Base-by-base conservation (phyloP, 2,113 vertebrate genomes). In the Panthera tigris region DNA sequence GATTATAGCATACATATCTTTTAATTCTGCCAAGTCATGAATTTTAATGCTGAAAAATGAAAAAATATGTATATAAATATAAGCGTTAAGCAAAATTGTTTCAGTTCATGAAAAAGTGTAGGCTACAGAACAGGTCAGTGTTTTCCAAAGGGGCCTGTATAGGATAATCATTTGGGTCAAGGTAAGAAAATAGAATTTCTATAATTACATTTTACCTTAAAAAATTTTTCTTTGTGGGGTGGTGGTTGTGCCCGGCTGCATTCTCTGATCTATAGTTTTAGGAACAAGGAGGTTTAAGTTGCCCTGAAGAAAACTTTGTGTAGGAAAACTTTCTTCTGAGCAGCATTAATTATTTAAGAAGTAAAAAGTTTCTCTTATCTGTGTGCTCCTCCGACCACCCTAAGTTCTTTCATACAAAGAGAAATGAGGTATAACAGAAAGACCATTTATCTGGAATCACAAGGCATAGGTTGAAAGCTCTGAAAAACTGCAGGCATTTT, bases 1-100 rank as follows among this genome's bases (percentile, higher is more conserved):
- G 98, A 99, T 99, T 86, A 99, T 99, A 82, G 99, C 99, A 98
- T 99, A 99, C 98, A 99, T 99, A 95, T 99, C 99, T 97, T 99
- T 99, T 90, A 99, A 98, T 95, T 99, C 99, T 94, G 99, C 99
- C 98, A 99, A 98, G 94, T 99, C 99, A 76, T 99, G 99, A 97
- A 99, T 99, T 99, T 99, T 99, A 96, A 99, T 99, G 97, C 99
- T 99, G 98, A 80, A 99, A 98, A 71, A 97, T 79, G 98, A 98
- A 96, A 97, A 86, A 93, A 9, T 0, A 21, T 31, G 7, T 83
- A 79, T 73, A 82, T 39, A 57, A 90, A 94, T 21, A 80, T 29
- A 16, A 78, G 8, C 14, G 7, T 68, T 65, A 82, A 50, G 29
- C 33, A 91, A 93, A 89, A 91, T 4, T 73, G 2, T 66, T 93